These are phyloP conservation scores for Adelphocoris suturalis DNA, from an alignment of 2,888 invertebrate species.

Conservation along the genomic window DNA sequence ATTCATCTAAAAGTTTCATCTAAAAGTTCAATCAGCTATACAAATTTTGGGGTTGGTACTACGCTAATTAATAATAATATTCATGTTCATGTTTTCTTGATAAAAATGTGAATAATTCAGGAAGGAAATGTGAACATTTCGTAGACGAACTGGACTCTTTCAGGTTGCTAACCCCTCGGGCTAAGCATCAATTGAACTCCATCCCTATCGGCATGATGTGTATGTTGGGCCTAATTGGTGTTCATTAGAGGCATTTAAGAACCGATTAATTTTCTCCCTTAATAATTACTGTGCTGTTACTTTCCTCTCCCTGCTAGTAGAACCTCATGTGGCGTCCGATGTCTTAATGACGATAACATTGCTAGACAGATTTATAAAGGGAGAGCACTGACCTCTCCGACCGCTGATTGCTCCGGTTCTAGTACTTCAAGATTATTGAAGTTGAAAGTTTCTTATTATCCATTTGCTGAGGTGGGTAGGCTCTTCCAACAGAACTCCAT, in stretches of 20 bases:
- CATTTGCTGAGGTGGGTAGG: background rate
- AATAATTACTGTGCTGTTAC: background rate
- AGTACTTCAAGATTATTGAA: background rate
- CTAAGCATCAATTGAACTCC: background rate
- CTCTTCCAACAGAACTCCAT: too few relatives aligned
- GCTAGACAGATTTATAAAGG: constrained; percentile 24
- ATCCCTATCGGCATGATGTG: constrained; percentile 23
- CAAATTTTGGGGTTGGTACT: too few relatives aligned
- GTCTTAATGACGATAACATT: constrained; percentile 37
- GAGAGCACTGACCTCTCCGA: background rate
- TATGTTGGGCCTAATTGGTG: constrained; percentile 52
- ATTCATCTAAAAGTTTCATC: too few relatives aligned
- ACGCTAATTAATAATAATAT: too few relatives aligned
- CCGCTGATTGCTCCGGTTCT: background rate
- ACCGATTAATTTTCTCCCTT: constrained; percentile 38
- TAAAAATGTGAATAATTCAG: too few relatives aligned
- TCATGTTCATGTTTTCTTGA: too few relatives aligned
- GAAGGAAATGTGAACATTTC: too few relatives aligned
- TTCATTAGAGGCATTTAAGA: constrained; percentile 49
- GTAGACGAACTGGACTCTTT: background rate
- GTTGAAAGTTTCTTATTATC: background rate
- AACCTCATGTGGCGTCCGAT: background rate
- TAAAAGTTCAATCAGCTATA: too few relatives aligned
- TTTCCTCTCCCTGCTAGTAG: background rate
- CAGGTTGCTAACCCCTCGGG: background rate